Base-by-base conservation (phyloP, 2,797 vertebrate genomes). In the Lacerta agilis region DNA sequence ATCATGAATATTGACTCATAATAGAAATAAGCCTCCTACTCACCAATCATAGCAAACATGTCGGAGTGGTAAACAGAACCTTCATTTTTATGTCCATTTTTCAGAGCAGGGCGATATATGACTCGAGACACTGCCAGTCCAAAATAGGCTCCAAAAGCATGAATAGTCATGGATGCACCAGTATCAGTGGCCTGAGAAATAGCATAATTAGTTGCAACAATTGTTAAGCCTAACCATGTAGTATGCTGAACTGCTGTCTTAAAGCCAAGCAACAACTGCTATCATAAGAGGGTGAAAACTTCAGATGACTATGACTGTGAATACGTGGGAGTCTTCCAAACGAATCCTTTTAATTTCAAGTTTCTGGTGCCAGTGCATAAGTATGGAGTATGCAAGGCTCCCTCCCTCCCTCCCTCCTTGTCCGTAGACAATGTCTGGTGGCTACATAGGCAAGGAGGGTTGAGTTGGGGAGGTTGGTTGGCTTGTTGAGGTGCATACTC, bases 1-100 rank as follows among this genome's bases (percentile, higher is more conserved):
- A 15, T 18, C 38, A 29, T 41, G n/a, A 38, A 71, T 41, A 18
- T 29, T 49, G n/a, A 69, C 20, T 18, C 13, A n/a, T 79, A 77
- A 29, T 0, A 81, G n/a, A 17, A 25, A 61, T 3, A 20, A 82
- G 11, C 33, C 20, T 64, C 25, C 79, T 49, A 95, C 98, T 97
- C 96, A 99, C 99, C 99, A 41, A 99, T 98, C 98, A 99, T 99
- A 58, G 99, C 98, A 93, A 99, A 99, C 83, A 99, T 0, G 82
- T 99, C 99, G 0, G 99, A 99, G 86, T 99, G 97, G 90, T 99
- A 99, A 49, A 97, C 97, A 5, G 98, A 99, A 88, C 98, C 98
- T 1, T 99, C 96, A 0, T 99, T 98, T 1, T 97, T 95, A 61
- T 99, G 98, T 13, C 97, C 96, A 0, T 94, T 95, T 88, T 91